These are phyloP conservation scores for Troides oblongomaculatus DNA, from an alignment of 2,888 invertebrate species.

Conservation along the genomic window DNA sequence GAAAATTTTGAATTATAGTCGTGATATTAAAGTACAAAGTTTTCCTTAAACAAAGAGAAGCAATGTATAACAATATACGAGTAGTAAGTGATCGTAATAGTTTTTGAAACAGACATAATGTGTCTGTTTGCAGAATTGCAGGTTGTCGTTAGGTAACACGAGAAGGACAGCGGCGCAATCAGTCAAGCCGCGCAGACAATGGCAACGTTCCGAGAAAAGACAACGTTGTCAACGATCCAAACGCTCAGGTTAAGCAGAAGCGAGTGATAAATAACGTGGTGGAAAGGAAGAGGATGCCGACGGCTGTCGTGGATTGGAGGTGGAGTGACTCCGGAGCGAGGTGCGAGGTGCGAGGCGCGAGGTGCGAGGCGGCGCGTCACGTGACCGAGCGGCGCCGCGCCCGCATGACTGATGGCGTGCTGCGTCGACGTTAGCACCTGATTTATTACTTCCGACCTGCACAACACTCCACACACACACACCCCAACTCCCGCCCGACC, in stretches of 20 bases:
- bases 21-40: too few relatives aligned
- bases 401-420: constrained; percentile 75
- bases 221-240: not conserved
- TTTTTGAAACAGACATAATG: too few relatives aligned
- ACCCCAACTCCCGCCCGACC: constrained; percentile 27
- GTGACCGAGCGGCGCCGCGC: constrained; percentile 64
- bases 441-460: constrained; percentile 75
- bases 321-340: constrained; percentile 12
- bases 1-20: too few relatives aligned
- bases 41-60: too few relatives aligned
- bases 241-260: constrained; percentile 6
- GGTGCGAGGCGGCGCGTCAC: constrained; percentile 54
- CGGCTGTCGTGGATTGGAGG: constrained; percentile 17
- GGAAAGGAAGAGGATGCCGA: constrained; percentile 33
- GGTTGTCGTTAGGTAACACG: too few relatives aligned
- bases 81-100: too few relatives aligned
- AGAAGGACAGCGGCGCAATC: too few relatives aligned
- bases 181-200: too few relatives aligned
- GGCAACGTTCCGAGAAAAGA: constrained; percentile 6
- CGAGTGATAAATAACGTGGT: constrained; percentile 17
- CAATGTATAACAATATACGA: too few relatives aligned
- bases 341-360: constrained; percentile 18
- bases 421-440: constrained; percentile 76
- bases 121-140: too few relatives aligned
- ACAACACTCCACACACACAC: constrained; percentile 34